These are phyloP conservation scores for Perizoma affinitatum DNA, from an alignment of 2,888 invertebrate genomes.

Conservation along the genomic window DNA sequence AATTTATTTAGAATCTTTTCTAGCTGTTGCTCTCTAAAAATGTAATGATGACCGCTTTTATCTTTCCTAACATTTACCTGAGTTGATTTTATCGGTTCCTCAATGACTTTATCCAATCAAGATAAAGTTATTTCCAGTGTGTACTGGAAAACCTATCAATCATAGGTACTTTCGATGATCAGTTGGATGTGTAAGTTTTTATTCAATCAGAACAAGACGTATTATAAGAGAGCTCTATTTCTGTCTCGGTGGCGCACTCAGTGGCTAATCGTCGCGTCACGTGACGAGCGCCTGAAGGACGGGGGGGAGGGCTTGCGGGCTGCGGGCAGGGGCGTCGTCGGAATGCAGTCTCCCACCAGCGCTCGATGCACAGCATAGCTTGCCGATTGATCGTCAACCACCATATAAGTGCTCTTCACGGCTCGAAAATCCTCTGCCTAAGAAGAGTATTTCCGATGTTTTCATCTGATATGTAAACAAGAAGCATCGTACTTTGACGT, in stretches of 20 bases:
- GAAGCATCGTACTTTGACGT: neutral
- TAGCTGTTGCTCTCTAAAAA: no score
- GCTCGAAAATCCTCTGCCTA: neutral
- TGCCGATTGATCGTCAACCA: conserved; percentile 69
- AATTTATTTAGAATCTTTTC: no score
- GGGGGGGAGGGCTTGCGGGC: conserved; percentile 68
- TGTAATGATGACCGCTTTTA: no score
- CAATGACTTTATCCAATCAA: no score
- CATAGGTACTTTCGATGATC: no score
- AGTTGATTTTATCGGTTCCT: no score
- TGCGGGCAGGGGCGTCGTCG: conserved; percentile 61
- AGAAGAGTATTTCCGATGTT: neutral
- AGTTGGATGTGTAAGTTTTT: conserved; percentile 65
- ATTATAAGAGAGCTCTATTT: conserved; percentile 71
- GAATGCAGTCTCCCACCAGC: conserved; percentile 82
- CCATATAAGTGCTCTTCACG: conserved; percentile 38
- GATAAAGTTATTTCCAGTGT: conserved; percentile 13
- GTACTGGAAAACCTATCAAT: no score
- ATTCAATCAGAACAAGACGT: conserved; percentile 67
- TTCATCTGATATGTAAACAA: neutral
- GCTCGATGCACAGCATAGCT: conserved; percentile 69
- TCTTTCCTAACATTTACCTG: no score
- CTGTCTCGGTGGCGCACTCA: conserved; percentile 80
- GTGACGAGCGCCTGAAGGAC: conserved; percentile 81
- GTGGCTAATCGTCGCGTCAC: conserved; percentile 81